Evolutionary conservation across 2,888 invertebrate genomes (phyloP), one percentile per base, ranked within the genome.

Genomic region (Hyles lineata): DNA sequence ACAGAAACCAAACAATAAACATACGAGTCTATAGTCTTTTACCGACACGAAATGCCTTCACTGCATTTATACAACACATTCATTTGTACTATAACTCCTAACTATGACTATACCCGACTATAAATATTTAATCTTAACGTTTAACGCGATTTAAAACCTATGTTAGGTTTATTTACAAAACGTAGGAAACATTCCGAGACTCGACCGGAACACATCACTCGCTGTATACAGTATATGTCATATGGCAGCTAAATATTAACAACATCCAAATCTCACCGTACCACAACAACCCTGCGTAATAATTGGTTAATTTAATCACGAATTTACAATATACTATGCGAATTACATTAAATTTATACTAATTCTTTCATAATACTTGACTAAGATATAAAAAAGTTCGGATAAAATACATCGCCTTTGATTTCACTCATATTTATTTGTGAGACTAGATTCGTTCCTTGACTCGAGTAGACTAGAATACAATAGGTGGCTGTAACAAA

Each of bases 381-480:
- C 84, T 86, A 85, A 85, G 78, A 77, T 70, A 71, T 76, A 81
- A 73, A 79, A 79, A 78, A 78, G 77, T 77, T 76, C 78, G 72
- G 77, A 76, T 79, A 78, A 80, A 77, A 73, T 77, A 78, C 77
- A 79, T 77, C 74, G 73, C 74, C 80, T 76, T 35, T 70, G 11
- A 78, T 75, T 76, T 76, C 78, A 77, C 76, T 78, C 75, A 55
- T 61, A 52, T 62, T 50, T 35, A 62, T n/a, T 58, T 15, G 19
- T 72, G 70, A 74, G 85, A 89, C 89, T 88, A 89, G 88, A 86
- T 78, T 82, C 80, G 75, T 83, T 79, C 76, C 78, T 75, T 82
- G 86, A 86, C 86, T 86, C 75, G 79, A 77, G 77, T 76, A 81
- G 88, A 89, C 87, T 88, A 89, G 87, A 88, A 80, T 83, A 84